Base-by-base conservation (phyloP, 2,797 vertebrate genomes). In the Pseudochromis fuscus region DNA sequence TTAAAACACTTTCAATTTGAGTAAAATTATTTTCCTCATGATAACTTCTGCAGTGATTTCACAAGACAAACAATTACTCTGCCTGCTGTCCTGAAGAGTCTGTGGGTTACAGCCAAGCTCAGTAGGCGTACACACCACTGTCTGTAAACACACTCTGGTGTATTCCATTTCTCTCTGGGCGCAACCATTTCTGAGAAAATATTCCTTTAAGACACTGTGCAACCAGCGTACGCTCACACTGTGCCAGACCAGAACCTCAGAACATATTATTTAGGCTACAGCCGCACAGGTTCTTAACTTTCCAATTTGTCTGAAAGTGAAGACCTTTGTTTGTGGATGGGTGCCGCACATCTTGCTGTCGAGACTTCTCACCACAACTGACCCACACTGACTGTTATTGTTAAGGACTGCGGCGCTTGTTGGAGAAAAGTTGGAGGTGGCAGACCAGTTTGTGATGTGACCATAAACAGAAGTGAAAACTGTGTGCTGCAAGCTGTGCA, bases 171-270 rank as follows among this genome's bases (percentile, higher is more conserved):
- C 62, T 62, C 72, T 79, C 38, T 49, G 72, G 51, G 66, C 31
- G 19, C 45, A 75, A 70, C 59, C 38, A 35, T 75, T 82, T 76
- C 48, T 67, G 48, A 78, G 67, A 80, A 87, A 88, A 83, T 71
- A 74, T 79, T 67, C 58, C 56, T 81, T 60, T 46, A 35, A 78
- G 64, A 67, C 63, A 66, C 30, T 55, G 57, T 66, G 74, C 49
- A 75, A 74, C 67, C 77, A 72, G 63, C 21, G 61, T 28, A 72
- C 64, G 60, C 40, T 45, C 24, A 59, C 48, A 64, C 24, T 13
- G 60, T 75, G 83, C 89, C 86, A 91, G 84, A 90, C 90, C 86
- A 87, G 59, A 88, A 86, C 75, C 81, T 80, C 66, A 82, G 48
- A 88, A 71, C 69, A 65, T 82, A 85, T 84, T 68, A 89, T 91